phyloP scores from a whole-genome alignment of 2,888 invertebrate species.

The Tenthredo distinguenda region DNA sequence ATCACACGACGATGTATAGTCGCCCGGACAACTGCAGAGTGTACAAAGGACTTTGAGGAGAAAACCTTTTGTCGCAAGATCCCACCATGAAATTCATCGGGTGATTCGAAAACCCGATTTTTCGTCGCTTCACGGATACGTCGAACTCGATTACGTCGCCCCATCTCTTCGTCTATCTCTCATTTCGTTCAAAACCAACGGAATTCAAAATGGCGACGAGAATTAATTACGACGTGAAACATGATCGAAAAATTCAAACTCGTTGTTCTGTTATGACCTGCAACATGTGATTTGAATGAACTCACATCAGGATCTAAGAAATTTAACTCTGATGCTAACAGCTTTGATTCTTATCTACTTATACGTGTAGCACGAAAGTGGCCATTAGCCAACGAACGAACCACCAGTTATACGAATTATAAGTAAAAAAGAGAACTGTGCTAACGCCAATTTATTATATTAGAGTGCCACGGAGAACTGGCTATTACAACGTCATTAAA shows the following conservation, averaged over 20 bases:
- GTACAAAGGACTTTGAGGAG: constrained; percentile 1
- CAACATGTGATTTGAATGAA: background rate
- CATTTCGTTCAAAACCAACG: too few species aligned
- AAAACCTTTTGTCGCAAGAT: background rate
- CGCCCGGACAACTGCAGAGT: background rate
- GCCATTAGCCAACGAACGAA: background rate
- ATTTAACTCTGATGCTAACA: background rate
- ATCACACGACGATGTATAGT: background rate
- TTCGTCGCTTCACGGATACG: background rate
- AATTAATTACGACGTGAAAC: background rate
- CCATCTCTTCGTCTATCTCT: too few species aligned
- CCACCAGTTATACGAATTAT: background rate
- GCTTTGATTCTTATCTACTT: background rate
- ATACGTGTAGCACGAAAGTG: background rate
- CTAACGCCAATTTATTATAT: background rate
- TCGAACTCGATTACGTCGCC: background rate
- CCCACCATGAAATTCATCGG: background rate
- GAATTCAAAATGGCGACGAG: too few species aligned
- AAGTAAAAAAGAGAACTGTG: background rate
- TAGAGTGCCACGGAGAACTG: background rate
- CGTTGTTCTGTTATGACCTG: background rate
- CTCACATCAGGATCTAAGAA: background rate
- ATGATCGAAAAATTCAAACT: background rate
- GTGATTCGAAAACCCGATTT: background rate
- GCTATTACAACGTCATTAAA: background rate